Conservation (phyloP, 2,113 vertebrate genomes). For the Hyperopisus bebe region DNA sequence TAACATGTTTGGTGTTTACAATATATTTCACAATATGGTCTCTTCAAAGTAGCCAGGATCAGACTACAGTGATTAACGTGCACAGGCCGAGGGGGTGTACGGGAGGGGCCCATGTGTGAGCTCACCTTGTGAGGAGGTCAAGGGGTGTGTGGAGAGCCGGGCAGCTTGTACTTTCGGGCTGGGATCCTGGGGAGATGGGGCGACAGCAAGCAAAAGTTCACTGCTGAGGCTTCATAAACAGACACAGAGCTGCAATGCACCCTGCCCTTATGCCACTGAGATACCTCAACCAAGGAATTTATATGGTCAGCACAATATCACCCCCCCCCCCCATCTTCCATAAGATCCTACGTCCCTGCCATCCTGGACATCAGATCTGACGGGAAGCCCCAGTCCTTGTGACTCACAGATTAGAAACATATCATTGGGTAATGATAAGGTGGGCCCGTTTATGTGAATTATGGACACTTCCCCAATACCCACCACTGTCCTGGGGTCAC, state of each 20-base stretch:
- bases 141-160: background rate
- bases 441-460: background rate
- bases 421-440: background rate
- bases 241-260: background rate
- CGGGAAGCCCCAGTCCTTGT: background rate
- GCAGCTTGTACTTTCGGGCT: background rate
- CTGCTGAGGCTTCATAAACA: background rate
- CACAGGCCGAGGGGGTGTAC: background rate
- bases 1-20: background rate
- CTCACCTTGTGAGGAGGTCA: background rate
- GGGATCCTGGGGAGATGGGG: background rate
- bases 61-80: background rate
- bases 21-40: background rate
- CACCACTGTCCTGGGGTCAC: constrained; percentile 86
- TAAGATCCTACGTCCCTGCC: background rate
- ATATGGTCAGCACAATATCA: background rate
- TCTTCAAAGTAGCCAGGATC: background rate
- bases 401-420: background rate
- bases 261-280: background rate
- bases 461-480: background rate
- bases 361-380: background rate
- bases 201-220: background rate
- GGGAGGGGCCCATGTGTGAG: background rate
- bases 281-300: background rate
- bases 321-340: background rate